Conservation (phyloP, 1,140 invertebrate species). For the Dendroctonus ponderosae region DNA sequence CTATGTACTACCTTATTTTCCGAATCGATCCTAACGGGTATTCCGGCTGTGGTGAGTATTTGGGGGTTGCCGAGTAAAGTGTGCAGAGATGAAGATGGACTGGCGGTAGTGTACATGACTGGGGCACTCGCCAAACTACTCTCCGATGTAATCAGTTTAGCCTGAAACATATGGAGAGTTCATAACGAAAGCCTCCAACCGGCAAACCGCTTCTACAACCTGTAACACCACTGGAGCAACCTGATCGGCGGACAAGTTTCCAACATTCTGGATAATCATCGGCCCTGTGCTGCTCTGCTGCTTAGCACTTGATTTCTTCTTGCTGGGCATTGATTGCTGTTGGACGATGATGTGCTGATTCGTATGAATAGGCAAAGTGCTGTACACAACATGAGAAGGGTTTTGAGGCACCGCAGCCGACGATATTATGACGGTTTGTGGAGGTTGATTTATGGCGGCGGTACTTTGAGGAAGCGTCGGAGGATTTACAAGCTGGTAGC, state of each 20-base stretch:
- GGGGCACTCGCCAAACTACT: conserved; percentile 47
- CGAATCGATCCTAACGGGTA: conserved; percentile 70
- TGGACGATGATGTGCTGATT: conserved; percentile 45
- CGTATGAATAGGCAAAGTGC: conserved; percentile 42
- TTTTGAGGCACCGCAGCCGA: conserved; percentile 37
- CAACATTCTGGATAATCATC: conserved; percentile 46
- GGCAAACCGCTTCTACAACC: conserved; percentile 4
- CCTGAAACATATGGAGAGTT: conserved; percentile 12
- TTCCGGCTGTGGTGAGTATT: conserved; percentile 65
- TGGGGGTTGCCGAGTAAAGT: conserved; percentile 66
- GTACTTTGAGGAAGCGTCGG: not conserved
- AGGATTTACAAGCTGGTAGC: not conserved
- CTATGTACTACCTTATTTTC: conserved; percentile 57
- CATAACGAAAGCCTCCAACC: not conserved
- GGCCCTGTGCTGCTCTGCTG: conserved; percentile 35
- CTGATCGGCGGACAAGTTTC: conserved; percentile 43
- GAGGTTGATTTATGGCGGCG: conserved; percentile 8
- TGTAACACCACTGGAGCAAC: conserved; percentile 45
- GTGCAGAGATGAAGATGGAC: conserved; percentile 54
- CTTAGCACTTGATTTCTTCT: conserved; percentile 23
- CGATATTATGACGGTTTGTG: conserved; percentile 44
- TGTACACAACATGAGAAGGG: conserved; percentile 42
- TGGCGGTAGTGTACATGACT: conserved; percentile 60
- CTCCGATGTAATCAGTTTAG: conserved; percentile 48
- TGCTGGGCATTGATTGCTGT: conserved; percentile 18